Base-by-base conservation (phyloP, 1,140 invertebrate genomes). In the Ruditapes philippinarum region DNA sequence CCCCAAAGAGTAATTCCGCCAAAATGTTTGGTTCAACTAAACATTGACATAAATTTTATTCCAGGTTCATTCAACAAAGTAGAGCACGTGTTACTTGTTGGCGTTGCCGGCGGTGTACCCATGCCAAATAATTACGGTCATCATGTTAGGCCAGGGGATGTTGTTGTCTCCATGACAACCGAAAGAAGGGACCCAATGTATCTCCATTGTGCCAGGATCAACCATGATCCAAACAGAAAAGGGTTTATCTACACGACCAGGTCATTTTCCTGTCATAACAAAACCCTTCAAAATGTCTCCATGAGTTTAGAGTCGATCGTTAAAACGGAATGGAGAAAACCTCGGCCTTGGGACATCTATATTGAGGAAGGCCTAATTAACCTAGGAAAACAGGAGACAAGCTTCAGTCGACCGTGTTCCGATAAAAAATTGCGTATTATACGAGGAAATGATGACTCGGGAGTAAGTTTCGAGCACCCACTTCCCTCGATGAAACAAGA, bases 31-130 rank as follows among this genome's bases (percentile, higher is more conserved):
- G n/a, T n/a, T n/a, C n/a, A n/a, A n/a, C n/a, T n/a, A n/a, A n/a
- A n/a, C n/a, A n/a, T n/a, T n/a, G n/a, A n/a, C n/a, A n/a, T n/a
- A n/a, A n/a, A n/a, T 45, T 14, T 33, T 86, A 22, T 91, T 91
- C n/a, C 83, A 95, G 94, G 93, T 12, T 94, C 90, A 12, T 95
- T 95, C 74, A 92, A 70, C 54, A 88, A 91, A 74, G 88, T 95
- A 11, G 85, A 94, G 94, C 99, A 98, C 95, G 99, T 99, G 3
- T 98, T 99, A 92, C 95, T 99, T 70, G 98, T 99, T 33, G 99
- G 99, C 49, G 98, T 99, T 49, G 99, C 98, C 7, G 99, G 99
- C 25, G 99, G 98, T n/a, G 98, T 99, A 54, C 98, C 99, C 2
- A 98, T 99, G 96, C 99, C 98, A 95, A 99, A 98, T 0, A 98